Percentiles rank a stretch among this genome's conserved stretches.
Evolutionary conservation across 1,140 invertebrate species (phyloP).

Genomic region (Gryon sp.): DNA sequence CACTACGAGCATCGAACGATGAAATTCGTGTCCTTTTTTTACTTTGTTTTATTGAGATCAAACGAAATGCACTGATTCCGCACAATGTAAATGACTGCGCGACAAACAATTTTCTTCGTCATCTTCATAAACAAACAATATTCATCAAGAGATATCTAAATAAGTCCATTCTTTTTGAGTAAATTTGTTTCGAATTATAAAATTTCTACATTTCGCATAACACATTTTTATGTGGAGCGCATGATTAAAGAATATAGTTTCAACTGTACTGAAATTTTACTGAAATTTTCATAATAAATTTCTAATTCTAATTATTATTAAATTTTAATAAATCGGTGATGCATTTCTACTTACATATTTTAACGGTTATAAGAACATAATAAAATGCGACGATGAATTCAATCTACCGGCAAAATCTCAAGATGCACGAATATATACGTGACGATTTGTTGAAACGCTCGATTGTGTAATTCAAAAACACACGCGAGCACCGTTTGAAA

Average conservation of each 20-base stretch:
- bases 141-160: too few species aligned
- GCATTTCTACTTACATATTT: too few species aligned
- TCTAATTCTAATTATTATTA: too few species aligned
- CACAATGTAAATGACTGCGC: conserved; percentile 36
- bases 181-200: too few species aligned
- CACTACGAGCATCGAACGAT: conserved; percentile 33
- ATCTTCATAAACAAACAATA: too few species aligned
- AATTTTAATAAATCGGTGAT: too few species aligned
- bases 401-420: conserved; percentile 20
- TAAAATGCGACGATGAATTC: conserved; percentile 15
- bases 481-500: conserved; percentile 1
- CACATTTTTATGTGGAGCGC: too few species aligned
- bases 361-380: conserved; percentile 32
- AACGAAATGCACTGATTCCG: conserved; percentile 34
- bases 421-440: conserved; percentile 15
- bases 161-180: too few species aligned
- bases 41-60: conserved; percentile 49
- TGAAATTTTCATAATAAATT: too few species aligned
- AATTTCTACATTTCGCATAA: too few species aligned
- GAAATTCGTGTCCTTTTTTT: conserved; percentile 47
- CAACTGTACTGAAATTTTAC: too few species aligned
- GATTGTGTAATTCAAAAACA: conserved; percentile 30
- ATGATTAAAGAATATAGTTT: too few species aligned
- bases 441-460: conserved; percentile 19
- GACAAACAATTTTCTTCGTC: conserved; percentile 10